Conservation (phyloP, 1,140 invertebrate species). For the Drosophila biarmipes region DNA sequence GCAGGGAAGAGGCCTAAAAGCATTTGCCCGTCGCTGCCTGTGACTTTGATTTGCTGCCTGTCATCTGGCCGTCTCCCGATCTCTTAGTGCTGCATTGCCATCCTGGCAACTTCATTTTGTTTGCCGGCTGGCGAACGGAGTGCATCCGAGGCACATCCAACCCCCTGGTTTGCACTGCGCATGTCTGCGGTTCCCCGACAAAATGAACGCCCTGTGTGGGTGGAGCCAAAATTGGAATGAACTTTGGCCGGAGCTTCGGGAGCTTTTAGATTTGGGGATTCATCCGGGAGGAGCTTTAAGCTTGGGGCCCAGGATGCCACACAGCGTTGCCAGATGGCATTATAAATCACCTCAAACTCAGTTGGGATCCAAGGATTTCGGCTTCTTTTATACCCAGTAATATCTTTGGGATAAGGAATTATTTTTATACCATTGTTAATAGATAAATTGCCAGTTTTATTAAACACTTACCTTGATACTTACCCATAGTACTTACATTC, state of each 20-base stretch:
- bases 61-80: conserved; percentile 30
- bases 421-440: no score
- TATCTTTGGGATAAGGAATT: no score
- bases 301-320: conserved; percentile 55
- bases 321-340: conserved; percentile 59
- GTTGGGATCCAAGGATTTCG: conserved; percentile 11
- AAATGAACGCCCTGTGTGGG: conserved; percentile 76
- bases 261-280: conserved; percentile 43
- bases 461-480: neutral
- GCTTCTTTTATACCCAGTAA: neutral
- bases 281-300: conserved; percentile 22
- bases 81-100: conserved; percentile 14
- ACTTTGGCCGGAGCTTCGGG: conserved; percentile 46
- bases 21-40: conserved; percentile 26
- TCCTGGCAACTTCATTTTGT: conserved; percentile 80
- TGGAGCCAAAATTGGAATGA: conserved; percentile 70
- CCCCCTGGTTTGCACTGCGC: conserved; percentile 56
- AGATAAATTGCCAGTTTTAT: neutral
- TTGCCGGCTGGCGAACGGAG: conserved; percentile 49
- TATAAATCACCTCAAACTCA: conserved; percentile 52
- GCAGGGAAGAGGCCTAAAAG: conserved; percentile 1
- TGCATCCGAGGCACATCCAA: conserved; percentile 46
- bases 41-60: conserved; percentile 47
- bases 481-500: neutral
- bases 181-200: conserved; percentile 48